Evolutionary conservation across 2,888 invertebrate genomes (phyloP), one percentile per base, ranked within the genome.

Genomic region (Cataglyphis rosenhaueri): DNA sequence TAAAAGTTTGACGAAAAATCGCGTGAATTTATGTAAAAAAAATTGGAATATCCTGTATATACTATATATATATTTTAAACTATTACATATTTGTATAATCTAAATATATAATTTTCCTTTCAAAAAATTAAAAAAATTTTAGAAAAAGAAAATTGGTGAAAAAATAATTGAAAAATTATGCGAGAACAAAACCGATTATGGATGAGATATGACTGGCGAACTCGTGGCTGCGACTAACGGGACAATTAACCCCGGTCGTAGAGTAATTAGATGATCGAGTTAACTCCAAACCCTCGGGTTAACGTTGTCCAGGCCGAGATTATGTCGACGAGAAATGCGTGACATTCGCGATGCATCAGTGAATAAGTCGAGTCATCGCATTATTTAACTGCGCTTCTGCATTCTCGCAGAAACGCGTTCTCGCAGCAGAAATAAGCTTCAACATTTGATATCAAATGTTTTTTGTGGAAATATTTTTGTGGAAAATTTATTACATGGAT

Each of bases 191-290:
- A n/a, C 48, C 12, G 41, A 57, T 4, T 44, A 18, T 21, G 64
- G 62, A 57, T 35, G 61, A 59, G 59, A 66, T 38, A 62, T 55
- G 65, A 55, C 25, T 21, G 38, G 62, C 35, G 52, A 82, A 79
- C 83, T 25, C 75, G 59, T 84, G 85, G 85, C 88, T 84, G 88
- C 87, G 86, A 87, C 91, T 92, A 92, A 92, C 92, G 92, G 92
- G 92, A 92, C 93, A 92, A 93, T 93, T 93, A 93, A 93, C 93
- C 93, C 90, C 88, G 88, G 89, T 85, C 88, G 86, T 89, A 74
- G 87, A 89, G 92, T 93, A 93, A 93, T 93, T 93, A 92, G 89
- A 93, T 93, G 91, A 93, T 93, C 91, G 93, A 93, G 92, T 93
- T 93, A 92, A 92, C 93, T 92, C 87, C 86, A 91, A 92, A 93